Evolutionary conservation across 2,888 invertebrate genomes (phyloP), one percentile per base, ranked within the genome.

Genomic region (Zaprionus lineosus): DNA sequence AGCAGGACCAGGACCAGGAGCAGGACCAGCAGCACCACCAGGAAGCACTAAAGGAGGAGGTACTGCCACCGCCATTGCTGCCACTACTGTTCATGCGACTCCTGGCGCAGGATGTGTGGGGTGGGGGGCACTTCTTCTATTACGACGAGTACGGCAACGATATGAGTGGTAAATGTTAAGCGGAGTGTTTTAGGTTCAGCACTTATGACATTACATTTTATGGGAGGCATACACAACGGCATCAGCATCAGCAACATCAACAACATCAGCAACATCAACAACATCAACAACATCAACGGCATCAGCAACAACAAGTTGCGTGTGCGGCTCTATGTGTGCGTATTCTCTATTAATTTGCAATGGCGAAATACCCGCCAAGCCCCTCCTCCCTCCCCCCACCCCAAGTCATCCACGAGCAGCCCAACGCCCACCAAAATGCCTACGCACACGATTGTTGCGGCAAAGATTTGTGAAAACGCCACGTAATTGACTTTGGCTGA

Each of bases 131-230:
- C 53, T 70, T 69, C 6, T 70, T 70, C 68, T 64, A 68, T 70
- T 68, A 64, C 60, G 47, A 52, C 36, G 36, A 67, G 64, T 50
- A 57, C 51, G 55, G 37, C 51, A 66, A 68, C 56, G 69, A 76
- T 59, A 67, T 79, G 76, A 78, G 75, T 62, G 43, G 69, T 62
- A 73, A 56, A 58, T 84, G 78, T 73, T 78, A 79, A 79, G 84
- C 78, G 64, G 55, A 84, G 82, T 81, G 77, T 71, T 81, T 81
- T 84, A 81, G 78, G 84, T 77, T 84, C 78, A 77, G 79, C 78
- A 84, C 78, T 83, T 79, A 78, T 84, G 82, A 84, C 84, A 78
- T 78, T 84, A 79, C 78, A 79, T 79, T 79, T 79, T 81, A 84
- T 74, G 77, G 44, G 44, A 44, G 53, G 39, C 44, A 51, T 43